These are phyloP conservation scores for Siphonodentalium dalli DNA, from an alignment of 2,888 invertebrate genomes.

Conservation along the genomic window DNA sequence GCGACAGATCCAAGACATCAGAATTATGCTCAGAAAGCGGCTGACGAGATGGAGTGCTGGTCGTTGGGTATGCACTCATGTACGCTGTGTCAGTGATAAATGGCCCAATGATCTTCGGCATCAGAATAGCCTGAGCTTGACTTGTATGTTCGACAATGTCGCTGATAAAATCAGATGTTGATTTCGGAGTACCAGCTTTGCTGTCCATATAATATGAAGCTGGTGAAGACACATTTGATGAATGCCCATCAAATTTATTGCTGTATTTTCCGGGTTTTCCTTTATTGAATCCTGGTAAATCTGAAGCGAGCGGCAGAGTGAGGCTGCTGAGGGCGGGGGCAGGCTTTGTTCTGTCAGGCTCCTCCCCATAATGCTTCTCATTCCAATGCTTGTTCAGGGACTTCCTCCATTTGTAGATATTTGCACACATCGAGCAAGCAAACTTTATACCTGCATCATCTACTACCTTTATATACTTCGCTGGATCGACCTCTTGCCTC, in stretches of 20 bases:
- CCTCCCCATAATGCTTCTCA: constrained; percentile 63
- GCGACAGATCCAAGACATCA: background rate
- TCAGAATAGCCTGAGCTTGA: constrained; percentile 33
- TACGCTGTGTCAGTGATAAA: constrained; percentile 48
- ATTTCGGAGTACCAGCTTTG: no score
- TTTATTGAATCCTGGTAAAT: no score
- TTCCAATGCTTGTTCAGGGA: constrained; percentile 66
- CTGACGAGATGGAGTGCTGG: background rate
- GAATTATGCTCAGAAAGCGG: background rate
- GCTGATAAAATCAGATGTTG: no score
- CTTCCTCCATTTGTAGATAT: constrained; percentile 65
- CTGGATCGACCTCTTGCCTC: constrained; percentile 57
- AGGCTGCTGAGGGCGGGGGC: constrained; percentile 40
- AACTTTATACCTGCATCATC: constrained; percentile 61
- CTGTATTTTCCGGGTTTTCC: no score
- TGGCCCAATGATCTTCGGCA: constrained; percentile 52
- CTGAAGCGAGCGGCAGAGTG: no score
- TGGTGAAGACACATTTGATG: no score
- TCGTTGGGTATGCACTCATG: background rate
- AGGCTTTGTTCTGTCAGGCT: constrained; percentile 45
- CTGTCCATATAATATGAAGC: no score
- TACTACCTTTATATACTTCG: constrained; percentile 59
- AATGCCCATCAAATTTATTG: no score
- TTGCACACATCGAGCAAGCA: constrained; percentile 64
- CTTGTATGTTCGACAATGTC: no score